Percentiles rank a stretch among this genome's conserved stretches.
Conservation (phyloP, 2,113 vertebrate species). For the Pollachius pollachius region DNA sequence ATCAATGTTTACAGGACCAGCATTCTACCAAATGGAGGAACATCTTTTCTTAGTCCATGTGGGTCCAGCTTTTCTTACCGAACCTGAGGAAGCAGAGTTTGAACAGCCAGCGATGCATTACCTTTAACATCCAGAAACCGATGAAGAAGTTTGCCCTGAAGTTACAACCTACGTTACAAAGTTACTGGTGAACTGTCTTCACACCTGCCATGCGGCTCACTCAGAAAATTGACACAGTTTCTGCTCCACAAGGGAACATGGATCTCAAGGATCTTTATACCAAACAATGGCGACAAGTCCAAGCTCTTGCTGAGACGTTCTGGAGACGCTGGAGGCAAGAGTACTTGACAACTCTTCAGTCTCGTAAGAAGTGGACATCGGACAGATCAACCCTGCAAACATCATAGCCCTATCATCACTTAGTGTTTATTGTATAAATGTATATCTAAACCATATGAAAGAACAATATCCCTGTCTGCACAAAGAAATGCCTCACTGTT, state of each 20-base stretch:
- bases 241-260: slow-evolving; percentile 6
- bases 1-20: neutral
- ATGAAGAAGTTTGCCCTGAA: too few species aligned
- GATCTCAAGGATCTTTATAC: slow-evolving; percentile 1
- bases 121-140: too few species aligned
- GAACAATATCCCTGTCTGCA: too few species aligned
- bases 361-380: neutral
- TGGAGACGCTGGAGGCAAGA: slow-evolving; percentile 15
- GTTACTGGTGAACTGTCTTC: neutral
- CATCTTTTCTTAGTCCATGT: neutral
- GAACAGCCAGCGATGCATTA: too few species aligned
- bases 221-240: neutral
- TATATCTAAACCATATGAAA: too few species aligned
- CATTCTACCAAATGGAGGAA: neutral
- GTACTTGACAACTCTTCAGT: slow-evolving; percentile 8
- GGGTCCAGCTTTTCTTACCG: too few species aligned
- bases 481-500: too few species aligned
- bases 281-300: slow-evolving; percentile 17
- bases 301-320: slow-evolving; percentile 8
- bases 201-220: slow-evolving; percentile 22
- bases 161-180: too few species aligned
- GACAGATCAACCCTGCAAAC: neutral
- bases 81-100: too few species aligned
- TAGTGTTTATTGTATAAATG: too few species aligned
- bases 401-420: too few species aligned